A percentile compares a stretch with the other conserved stretches of the same genome.
Evolutionary conservation across 2,888 invertebrate genomes (phyloP).

Genomic region (Thymelicus sylvestris): DNA sequence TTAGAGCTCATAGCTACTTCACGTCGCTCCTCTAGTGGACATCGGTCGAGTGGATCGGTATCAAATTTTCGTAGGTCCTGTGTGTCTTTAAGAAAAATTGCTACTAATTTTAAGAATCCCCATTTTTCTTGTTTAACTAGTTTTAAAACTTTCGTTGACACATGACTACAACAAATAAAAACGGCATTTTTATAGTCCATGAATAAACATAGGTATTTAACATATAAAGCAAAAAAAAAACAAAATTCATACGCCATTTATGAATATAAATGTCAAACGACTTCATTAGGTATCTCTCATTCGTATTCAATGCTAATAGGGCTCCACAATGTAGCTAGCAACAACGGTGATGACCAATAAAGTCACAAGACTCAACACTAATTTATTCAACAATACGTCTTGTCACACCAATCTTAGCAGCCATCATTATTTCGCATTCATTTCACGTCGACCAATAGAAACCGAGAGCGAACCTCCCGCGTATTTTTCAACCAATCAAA

Average conservation of each 20-base stretch:
- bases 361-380: constrained; percentile 53
- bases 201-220: too few relatives aligned
- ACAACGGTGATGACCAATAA: constrained; percentile 49
- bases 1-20: too few relatives aligned
- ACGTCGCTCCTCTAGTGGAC: too few relatives aligned
- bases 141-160: too few relatives aligned
- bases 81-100: too few relatives aligned
- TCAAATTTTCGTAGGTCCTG: too few relatives aligned
- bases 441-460: constrained; percentile 67
- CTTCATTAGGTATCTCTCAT: constrained; percentile 27
- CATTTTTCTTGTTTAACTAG: too few relatives aligned
- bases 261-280: constrained; percentile 20
- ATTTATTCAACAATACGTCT: constrained; percentile 77
- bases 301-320: constrained; percentile 40
- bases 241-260: constrained; percentile 19
- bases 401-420: constrained; percentile 72
- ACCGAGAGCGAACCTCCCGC: constrained; percentile 66
- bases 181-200: too few relatives aligned
- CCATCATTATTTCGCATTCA: constrained; percentile 80
- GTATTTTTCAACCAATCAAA: constrained; percentile 64
- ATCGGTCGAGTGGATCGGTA: too few relatives aligned
- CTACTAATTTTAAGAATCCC: too few relatives aligned
- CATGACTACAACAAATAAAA: not conserved
- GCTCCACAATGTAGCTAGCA: constrained; percentile 50
- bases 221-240: too few relatives aligned